phyloP scores from a whole-genome alignment of 2,797 vertebrate species.

The Dendrocincla fuliginosa region DNA sequence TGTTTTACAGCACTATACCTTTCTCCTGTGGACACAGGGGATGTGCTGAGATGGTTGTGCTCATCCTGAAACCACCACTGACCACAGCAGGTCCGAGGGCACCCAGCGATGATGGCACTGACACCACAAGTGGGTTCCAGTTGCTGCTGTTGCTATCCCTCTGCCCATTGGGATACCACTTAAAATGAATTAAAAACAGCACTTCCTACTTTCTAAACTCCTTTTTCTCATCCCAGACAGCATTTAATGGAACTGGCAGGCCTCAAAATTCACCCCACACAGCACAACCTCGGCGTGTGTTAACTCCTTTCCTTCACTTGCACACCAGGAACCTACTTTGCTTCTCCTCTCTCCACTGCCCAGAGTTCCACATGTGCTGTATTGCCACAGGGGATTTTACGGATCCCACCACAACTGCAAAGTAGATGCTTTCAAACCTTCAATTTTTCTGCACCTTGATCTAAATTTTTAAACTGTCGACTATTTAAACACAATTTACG shows the following conservation, averaged over 20 bases:
- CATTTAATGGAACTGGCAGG: background rate
- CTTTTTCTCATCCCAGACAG: background rate
- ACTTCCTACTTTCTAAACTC: background rate
- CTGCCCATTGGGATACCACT: accelerated
- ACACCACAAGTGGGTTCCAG: background rate
- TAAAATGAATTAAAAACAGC: background rate
- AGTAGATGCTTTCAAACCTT: background rate
- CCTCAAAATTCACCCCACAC: background rate
- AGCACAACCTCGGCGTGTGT: background rate
- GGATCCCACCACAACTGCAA: background rate
- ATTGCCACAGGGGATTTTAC: background rate
- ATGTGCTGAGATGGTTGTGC: background rate
- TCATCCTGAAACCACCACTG: background rate
- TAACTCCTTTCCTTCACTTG: no score
- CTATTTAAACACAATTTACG: accelerated
- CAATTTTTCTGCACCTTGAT: background rate
- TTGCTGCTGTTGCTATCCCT: background rate
- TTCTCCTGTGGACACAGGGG: background rate
- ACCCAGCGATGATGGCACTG: background rate
- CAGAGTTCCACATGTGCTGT: no score
- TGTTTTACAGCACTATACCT: background rate
- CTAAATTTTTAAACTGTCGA: background rate
- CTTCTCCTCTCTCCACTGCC: background rate
- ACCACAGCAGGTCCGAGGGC: background rate
- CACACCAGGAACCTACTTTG: background rate